Evolutionary conservation across 2,888 invertebrate genomes (phyloP).

Genomic region (Himalopsyche japonica): DNA sequence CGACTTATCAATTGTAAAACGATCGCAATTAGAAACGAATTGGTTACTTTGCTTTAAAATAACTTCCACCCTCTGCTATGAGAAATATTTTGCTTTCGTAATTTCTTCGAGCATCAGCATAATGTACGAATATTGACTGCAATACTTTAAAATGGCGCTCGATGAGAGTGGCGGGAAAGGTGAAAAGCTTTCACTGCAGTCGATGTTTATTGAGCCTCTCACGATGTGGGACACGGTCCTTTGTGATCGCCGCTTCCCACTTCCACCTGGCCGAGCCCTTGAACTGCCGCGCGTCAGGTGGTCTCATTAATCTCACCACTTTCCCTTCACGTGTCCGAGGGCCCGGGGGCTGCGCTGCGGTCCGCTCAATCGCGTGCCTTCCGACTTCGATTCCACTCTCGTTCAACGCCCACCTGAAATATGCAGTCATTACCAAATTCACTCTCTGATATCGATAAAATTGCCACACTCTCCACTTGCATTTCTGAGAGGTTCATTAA

Average conservation of each 20-base stretch:
- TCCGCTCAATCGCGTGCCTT: not conserved
- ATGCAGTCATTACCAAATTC: not conserved
- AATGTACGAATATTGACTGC: no score
- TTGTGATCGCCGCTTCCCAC: slow-evolving; percentile 30
- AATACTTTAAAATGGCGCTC: not conserved
- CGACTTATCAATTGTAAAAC: no score
- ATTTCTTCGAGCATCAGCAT: no score
- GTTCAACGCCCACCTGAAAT: not conserved
- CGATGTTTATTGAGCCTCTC: slow-evolving; percentile 25
- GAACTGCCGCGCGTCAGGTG: slow-evolving; percentile 18
- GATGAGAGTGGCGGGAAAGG: not conserved
- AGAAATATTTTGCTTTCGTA: no score
- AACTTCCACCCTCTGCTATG: no score
- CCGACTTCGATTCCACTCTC: not conserved
- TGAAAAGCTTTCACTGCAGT: slow-evolving; percentile 28
- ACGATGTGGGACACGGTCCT: slow-evolving; percentile 16
- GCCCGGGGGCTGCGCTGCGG: not conserved
- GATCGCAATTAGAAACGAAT: no score
- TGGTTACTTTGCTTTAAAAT: no score
- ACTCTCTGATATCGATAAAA: not conserved
- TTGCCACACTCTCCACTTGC: not conserved
- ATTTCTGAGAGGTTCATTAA: no score
- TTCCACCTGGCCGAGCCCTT: slow-evolving; percentile 8
- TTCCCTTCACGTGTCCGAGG: not conserved
- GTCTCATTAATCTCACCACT: slow-evolving; percentile 19